Conservation (phyloP, 2,113 vertebrate species). For the Sphyrna mokarran region DNA sequence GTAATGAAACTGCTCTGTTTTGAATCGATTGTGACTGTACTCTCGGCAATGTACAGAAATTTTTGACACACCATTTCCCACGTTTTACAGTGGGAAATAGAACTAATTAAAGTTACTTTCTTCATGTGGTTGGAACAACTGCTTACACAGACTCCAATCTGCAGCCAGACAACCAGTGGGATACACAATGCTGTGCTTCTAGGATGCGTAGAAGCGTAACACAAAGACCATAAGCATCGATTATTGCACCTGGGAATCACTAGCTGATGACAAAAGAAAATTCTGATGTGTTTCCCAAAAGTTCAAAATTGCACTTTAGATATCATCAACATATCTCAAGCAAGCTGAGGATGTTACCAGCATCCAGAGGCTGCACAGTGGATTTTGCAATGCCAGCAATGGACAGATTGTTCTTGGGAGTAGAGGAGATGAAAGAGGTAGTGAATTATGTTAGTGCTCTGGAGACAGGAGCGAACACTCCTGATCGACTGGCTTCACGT, state of each 20-base stretch:
- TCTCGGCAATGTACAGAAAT: neutral
- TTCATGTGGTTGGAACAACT: neutral
- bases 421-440: neutral
- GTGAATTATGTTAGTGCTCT: neutral
- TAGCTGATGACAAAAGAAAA: neutral
- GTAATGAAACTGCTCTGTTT: neutral
- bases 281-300: neutral
- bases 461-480: neutral
- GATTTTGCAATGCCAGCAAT: neutral
- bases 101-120: neutral
- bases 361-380: neutral
- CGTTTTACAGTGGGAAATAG: neutral
- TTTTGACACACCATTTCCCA: neutral
- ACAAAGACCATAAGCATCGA: neutral
- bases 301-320: neutral
- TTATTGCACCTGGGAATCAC: neutral
- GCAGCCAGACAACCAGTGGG: neutral
- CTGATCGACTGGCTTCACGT: neutral
- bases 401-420: neutral
- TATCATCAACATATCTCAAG: neutral
- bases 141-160: slow-evolving; percentile 4
- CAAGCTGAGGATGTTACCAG: neutral
- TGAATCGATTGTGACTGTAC: neutral
- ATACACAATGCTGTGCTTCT: neutral
- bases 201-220: neutral